Conservation (phyloP, 2,888 invertebrate species). For the Pachydiplax longipennis region DNA sequence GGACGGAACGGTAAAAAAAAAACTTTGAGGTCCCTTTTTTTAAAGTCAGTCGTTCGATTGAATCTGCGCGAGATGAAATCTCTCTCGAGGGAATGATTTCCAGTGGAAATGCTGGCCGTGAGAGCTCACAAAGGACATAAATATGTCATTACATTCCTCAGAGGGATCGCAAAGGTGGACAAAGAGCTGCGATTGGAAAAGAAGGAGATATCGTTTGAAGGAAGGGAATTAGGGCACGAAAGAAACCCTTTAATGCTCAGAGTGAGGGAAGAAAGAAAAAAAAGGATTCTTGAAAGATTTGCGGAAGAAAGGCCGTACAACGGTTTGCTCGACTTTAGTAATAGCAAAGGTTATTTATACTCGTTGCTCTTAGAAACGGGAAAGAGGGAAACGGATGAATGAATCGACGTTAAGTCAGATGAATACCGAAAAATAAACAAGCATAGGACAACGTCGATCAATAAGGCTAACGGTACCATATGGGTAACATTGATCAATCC, state of each 20-base stretch:
- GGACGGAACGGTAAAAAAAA: no score
- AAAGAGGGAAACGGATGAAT: background rate
- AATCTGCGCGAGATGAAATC: background rate
- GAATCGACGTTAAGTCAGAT: background rate
- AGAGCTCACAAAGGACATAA: slow-evolving; percentile 3
- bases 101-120: background rate
- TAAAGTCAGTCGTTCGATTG: no score
- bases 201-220: background rate
- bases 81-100: background rate
- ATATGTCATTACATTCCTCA: background rate
- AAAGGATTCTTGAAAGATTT: background rate
- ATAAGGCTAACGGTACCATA: no score
- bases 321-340: background rate
- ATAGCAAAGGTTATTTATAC: background rate
- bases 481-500: no score
- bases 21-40: no score
- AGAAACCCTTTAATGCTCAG: no score
- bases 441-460: no score
- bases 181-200: background rate
- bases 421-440: no score
- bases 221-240: background rate
- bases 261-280: background rate
- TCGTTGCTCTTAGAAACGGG: background rate
- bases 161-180: background rate
- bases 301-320: background rate